A percentile compares a stretch with the other conserved stretches of the same genome.
These are phyloP conservation scores for Euclidia mi DNA, from an alignment of 2,888 invertebrate genomes.

Conservation along the genomic window DNA sequence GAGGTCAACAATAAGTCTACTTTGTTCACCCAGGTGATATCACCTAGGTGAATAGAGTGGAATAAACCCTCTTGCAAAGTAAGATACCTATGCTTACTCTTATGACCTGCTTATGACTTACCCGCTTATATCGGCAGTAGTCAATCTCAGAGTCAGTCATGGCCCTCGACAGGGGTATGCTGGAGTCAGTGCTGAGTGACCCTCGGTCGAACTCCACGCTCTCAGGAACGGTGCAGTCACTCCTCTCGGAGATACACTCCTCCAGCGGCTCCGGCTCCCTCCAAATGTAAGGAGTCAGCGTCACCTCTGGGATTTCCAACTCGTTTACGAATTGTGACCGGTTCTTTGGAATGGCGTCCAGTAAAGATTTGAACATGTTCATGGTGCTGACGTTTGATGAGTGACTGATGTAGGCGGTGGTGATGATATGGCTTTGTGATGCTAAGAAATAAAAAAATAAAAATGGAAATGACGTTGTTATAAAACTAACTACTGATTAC, in stretches of 20 bases:
- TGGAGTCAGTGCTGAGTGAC: conserved; percentile 73
- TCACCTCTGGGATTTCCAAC: conserved; percentile 76
- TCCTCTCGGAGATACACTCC: conserved; percentile 57
- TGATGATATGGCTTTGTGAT: too few species aligned
- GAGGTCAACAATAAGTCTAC: too few species aligned
- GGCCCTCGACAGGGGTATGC: conserved; percentile 77
- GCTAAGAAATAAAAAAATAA: too few species aligned
- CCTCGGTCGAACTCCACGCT: conserved; percentile 61
- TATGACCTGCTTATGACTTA: too few species aligned
- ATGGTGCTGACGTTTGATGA: conserved; percentile 47
- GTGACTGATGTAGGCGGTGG: not conserved
- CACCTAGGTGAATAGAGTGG: too few species aligned
- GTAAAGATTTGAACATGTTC: conserved; percentile 75
- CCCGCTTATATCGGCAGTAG: conserved; percentile 73
- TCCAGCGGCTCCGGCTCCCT: conserved; percentile 67
- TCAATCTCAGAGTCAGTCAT: conserved; percentile 86
- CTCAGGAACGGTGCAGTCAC: conserved; percentile 65
- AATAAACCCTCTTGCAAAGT: too few species aligned
- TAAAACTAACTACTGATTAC: too few species aligned
- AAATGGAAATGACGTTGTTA: too few species aligned
- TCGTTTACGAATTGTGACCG: conserved; percentile 78
- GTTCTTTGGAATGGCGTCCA: conserved; percentile 75
- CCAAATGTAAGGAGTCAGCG: conserved; percentile 72
- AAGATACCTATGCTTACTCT: too few species aligned
- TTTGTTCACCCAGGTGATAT: too few species aligned